A percentile compares a stretch with the other conserved stretches of the same genome.
Conservation (phyloP, 1,140 invertebrate species). For the Musca domestica region DNA sequence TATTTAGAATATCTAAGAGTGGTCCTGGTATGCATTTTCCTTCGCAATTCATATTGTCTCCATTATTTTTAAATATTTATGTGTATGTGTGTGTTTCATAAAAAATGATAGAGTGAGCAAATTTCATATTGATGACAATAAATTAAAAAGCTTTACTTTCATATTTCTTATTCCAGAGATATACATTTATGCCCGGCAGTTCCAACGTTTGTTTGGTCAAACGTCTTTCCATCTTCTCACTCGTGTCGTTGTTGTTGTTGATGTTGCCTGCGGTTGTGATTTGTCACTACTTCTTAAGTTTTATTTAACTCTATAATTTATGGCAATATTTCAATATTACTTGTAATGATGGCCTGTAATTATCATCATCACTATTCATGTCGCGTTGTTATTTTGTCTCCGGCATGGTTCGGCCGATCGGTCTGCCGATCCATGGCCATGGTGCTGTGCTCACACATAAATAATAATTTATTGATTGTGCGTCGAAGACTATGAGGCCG, state of each 20-base stretch:
- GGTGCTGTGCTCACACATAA: too few species aligned
- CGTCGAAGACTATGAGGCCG: too few species aligned
- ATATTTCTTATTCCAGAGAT: not conserved
- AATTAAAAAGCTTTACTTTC: not conserved
- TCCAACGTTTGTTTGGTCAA: not conserved
- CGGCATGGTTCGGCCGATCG: too few species aligned
- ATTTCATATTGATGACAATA: slow-evolving; percentile 1
- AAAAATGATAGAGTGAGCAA: not conserved
- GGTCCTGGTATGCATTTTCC: too few species aligned
- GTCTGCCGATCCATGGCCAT: too few species aligned
- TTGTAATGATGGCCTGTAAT: slow-evolving; percentile 20
- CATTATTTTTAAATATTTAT: too few species aligned
- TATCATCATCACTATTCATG: slow-evolving; percentile 20
- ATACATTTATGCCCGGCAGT: not conserved
- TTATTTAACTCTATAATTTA: slow-evolving; percentile 18
- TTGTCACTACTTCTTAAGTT: slow-evolving; percentile 10
- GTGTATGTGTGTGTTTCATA: too few species aligned
- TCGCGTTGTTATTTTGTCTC: not conserved
- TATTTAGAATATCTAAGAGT: too few species aligned
- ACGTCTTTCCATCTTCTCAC: not conserved
- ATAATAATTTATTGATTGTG: too few species aligned
- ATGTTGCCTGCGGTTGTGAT: slow-evolving; percentile 3
- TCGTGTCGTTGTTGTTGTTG: too few species aligned
- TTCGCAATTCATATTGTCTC: too few species aligned
- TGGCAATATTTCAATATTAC: slow-evolving; percentile 22